phyloP scores from a whole-genome alignment of 2,888 invertebrate species.

The Alsophila aescularia region DNA sequence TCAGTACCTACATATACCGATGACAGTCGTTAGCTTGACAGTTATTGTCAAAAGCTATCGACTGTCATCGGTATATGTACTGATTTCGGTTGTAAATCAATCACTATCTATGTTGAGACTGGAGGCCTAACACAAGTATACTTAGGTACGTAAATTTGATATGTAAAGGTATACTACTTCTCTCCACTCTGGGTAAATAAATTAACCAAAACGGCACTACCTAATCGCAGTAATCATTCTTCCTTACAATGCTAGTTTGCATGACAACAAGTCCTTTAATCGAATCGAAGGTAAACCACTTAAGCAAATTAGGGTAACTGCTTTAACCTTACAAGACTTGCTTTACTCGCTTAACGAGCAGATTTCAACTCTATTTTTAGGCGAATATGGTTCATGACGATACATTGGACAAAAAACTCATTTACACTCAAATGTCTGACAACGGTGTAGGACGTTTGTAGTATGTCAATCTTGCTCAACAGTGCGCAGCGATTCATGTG shows the following conservation, averaged over 20 bases:
- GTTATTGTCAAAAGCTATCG: too few species aligned
- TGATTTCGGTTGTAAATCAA: too few species aligned
- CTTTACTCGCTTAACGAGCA: slow-evolving; percentile 12
- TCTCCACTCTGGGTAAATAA: slow-evolving; percentile 12
- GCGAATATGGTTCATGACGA: slow-evolving; percentile 6
- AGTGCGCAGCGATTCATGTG: slow-evolving; percentile 63
- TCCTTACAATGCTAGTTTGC: slow-evolving; percentile 39
- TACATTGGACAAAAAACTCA: slow-evolving; percentile 55
- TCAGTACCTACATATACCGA: too few species aligned
- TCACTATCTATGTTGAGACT: too few species aligned
- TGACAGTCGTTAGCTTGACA: too few species aligned
- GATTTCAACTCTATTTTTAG: slow-evolving; percentile 14
- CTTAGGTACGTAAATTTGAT: too few species aligned
- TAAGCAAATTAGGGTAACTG: slow-evolving; percentile 41
- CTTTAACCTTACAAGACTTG: slow-evolving; percentile 28
- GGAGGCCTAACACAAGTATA: too few species aligned
- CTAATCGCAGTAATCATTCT: slow-evolving; percentile 36
- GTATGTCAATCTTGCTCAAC: slow-evolving; percentile 68
- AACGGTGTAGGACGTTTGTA: slow-evolving; percentile 53
- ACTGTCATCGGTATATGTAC: too few species aligned
- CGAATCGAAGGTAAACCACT: slow-evolving; percentile 44
- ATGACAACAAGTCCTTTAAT: slow-evolving; percentile 43
- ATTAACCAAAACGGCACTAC: slow-evolving; percentile 14
- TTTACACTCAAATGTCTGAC: slow-evolving; percentile 71
- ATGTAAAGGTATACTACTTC: slow-evolving; percentile 1